Evolutionary conservation across 2,888 invertebrate genomes (phyloP), one percentile per base, ranked within the genome.

Genomic region (Stenodema calcarata): DNA sequence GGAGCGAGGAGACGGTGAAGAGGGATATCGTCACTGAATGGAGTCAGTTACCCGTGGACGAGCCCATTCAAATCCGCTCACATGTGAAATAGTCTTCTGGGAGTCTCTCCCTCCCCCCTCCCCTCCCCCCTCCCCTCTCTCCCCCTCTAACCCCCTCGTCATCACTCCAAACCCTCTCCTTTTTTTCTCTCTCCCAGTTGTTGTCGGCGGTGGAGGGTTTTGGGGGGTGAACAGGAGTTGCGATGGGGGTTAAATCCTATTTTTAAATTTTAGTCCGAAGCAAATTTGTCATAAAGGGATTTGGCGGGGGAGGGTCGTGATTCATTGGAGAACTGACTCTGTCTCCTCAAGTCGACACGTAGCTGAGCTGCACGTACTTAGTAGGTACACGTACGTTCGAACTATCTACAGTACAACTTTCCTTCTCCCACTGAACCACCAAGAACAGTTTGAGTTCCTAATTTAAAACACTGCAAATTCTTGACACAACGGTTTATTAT

Each of bases 21-120:
- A 80, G 78, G 87, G 87, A 41, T 30, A 14, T 27, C 73, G 23
- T 23, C 50, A 27, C 18, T 87, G 85, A 88, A 88, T 88, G 87
- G 88, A 83, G 70, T 86, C 88, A 88, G 86, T 87, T 86, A 88
- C 78, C 87, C 88, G 87, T 87, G 84, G 76, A 75, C 83, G 79
- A n/a, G 87, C 54, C 86, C 87, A 87, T 88, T 88, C 86, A 87
- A 86, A 87, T 69, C 82, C 88, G 87, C 86, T 88, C 88, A 88
- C 87, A 88, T 88, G 88, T 88, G 87, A 88, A 88, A 88, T 88
- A 88, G 88, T 87, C 87, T 86, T 86, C 81, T 47, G 83, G 80
- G 86, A 41, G 35, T n/a, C 85, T 86, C 86, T 47, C 75, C 18
- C 62, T 54, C 81, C 35, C 50, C 44, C 30, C 79, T 41, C 50